Percentiles rank a stretch among this genome's conserved stretches.
These are phyloP conservation scores for Rhagoletis zephyria DNA, from an alignment of 1,140 invertebrate species.

Conservation along the genomic window DNA sequence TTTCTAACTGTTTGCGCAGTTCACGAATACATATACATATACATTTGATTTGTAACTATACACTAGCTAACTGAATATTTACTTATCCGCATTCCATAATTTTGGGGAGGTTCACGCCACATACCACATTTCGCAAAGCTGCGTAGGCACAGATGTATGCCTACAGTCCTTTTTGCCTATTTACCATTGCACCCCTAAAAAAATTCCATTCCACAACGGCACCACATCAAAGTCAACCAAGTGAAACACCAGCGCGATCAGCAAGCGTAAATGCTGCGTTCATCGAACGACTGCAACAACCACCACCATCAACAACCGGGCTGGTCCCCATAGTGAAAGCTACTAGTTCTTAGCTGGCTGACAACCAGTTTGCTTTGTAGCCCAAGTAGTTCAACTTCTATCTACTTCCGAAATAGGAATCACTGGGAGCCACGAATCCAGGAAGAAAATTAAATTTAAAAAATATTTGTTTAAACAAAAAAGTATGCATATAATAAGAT, in stretches of 20 bases:
- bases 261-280: neutral
- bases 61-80: neutral
- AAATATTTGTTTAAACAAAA: too few relatives aligned
- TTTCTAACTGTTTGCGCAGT: neutral
- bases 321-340: too few relatives aligned
- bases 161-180: neutral
- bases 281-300: too few relatives aligned
- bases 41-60: slow-evolving; percentile 21
- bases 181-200: slow-evolving; percentile 38
- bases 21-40: neutral
- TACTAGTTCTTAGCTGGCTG: too few relatives aligned
- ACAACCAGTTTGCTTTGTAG: too few relatives aligned
- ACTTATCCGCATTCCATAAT: slow-evolving; percentile 39
- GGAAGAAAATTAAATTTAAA: too few relatives aligned
- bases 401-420: too few relatives aligned
- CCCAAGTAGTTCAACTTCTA: too few relatives aligned
- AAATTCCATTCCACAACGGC: slow-evolving; percentile 14
- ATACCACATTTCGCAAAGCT: neutral
- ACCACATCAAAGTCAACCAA: slow-evolving; percentile 47
- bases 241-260: slow-evolving; percentile 36
- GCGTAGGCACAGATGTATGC: neutral
- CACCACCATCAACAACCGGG: too few relatives aligned
- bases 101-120: neutral
- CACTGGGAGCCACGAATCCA: too few relatives aligned
- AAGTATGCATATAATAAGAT: too few relatives aligned